Percentiles rank a stretch among this genome's conserved stretches.
Conservation (phyloP, 1,140 invertebrate genomes). For the Matsumurasca onukii region DNA sequence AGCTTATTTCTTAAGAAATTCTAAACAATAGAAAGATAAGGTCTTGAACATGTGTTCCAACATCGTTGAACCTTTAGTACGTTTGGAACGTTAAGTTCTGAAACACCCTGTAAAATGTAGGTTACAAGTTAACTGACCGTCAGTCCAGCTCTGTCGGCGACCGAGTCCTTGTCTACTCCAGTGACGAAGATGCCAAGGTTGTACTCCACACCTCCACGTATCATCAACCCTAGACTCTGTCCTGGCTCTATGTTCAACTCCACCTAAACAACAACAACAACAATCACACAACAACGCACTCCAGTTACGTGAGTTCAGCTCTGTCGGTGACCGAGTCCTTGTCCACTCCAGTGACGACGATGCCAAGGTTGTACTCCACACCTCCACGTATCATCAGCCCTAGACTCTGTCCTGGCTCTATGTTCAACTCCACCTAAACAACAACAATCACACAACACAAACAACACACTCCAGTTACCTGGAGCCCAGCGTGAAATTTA, state of each 20-base stretch:
- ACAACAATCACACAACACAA: neutral
- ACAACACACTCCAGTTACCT: too few relatives aligned
- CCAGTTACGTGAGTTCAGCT: conserved; percentile 84
- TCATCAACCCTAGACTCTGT: conserved; percentile 89
- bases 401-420: conserved; percentile 85
- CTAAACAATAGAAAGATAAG: too few relatives aligned
- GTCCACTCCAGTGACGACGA: conserved; percentile 94
- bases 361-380: conserved; percentile 89
- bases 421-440: conserved; percentile 75
- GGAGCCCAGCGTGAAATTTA: too few relatives aligned
- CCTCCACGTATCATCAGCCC: conserved; percentile 93
- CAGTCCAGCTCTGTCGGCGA: conserved; percentile 84
- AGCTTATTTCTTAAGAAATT: too few relatives aligned
- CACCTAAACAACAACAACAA: conserved; percentile 56
- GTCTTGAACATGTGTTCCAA: too few relatives aligned
- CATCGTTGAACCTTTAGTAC: too few relatives aligned
- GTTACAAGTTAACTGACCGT: too few relatives aligned
- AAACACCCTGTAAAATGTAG: too few relatives aligned
- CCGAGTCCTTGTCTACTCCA: conserved; percentile 88
- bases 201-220: conserved; percentile 90
- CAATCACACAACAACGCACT: too few relatives aligned
- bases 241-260: conserved; percentile 85
- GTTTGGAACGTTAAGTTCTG: neutral
- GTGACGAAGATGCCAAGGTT: conserved; percentile 94
- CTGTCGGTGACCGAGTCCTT: conserved; percentile 87